Evolutionary conservation across 1,140 invertebrate species (phyloP), one percentile per base, ranked within the genome.

Genomic region (Saccostrea glomerata): DNA sequence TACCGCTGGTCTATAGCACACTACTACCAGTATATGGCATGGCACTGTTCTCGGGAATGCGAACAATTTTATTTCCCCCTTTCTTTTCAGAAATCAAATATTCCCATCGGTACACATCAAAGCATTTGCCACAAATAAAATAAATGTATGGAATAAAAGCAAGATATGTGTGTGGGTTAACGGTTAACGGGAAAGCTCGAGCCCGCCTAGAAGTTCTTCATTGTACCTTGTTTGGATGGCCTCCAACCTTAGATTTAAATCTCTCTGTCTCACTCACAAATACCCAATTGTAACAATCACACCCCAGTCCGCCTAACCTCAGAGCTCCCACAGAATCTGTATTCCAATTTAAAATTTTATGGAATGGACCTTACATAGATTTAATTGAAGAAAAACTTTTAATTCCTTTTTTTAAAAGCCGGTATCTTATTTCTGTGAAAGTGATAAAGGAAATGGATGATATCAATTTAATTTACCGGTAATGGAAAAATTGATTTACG

Each of bases 81-180:
- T 25, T 36, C 70, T 73, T 73, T 73, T 36, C 23, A 36, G 30
- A 73, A 73, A 11, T 36, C 13, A 73, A 73, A 60, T 30, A 30
- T 73, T 73, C 70, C 70, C 70, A 73, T 23, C 70, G 30, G 70
- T 73, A 30, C 70, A 73, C 70, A 73, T 73, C 70, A 73, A 73
- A 73, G 70, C 70, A 25, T 30, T 73, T 73, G 9, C 23, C 70
- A 25, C 70, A 73, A 73, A 73, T 73, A 73, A 63, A 63, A 73
- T 73, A 73, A 73, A 73, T 73, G 70, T 73, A 73, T 30, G 70
- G 70, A 73, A 73, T 73, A 73, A 73, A 73, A 73, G 70, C 70
- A 3, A 25, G 9, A 36, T 73, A 36, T 25, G 70, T 73, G 70
- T 73, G 70, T 73, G 70, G n/a, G n/a, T n/a, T n/a, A n/a, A n/a